Evolutionary conservation across 2,113 vertebrate species (phyloP).

Genomic region (Hiodon alosoides): DNA sequence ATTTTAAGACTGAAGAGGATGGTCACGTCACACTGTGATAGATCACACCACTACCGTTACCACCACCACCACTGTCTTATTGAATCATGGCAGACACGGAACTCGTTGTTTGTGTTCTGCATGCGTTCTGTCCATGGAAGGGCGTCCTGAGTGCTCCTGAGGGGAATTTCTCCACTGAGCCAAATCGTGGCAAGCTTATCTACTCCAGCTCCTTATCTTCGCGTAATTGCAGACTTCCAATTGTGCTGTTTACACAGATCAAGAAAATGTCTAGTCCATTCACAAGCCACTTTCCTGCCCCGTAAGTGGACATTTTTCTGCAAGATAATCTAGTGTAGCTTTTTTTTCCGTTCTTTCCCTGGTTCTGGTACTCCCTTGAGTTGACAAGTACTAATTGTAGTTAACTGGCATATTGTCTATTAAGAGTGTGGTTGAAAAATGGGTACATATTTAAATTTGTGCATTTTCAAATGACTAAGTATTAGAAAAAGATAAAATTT

Average conservation of each 20-base stretch:
- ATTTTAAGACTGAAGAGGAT: too few species aligned
- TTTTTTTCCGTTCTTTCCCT: neutral
- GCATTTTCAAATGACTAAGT: too few species aligned
- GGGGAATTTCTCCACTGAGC: constrained; percentile 51
- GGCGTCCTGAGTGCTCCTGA: constrained; percentile 46
- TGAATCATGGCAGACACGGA: neutral
- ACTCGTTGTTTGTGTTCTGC: constrained; percentile 31
- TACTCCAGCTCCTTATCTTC: constrained; percentile 45
- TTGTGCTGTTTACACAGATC: constrained; percentile 48
- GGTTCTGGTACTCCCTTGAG: neutral
- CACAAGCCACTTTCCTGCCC: constrained; percentile 25
- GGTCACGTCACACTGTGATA: too few species aligned
- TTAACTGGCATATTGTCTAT: neutral
- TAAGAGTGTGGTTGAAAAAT: too few species aligned
- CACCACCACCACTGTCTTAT: too few species aligned
- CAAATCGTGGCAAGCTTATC: constrained; percentile 58
- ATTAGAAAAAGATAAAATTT: too few species aligned
- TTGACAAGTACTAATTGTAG: neutral
- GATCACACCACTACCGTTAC: too few species aligned
- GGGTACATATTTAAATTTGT: too few species aligned
- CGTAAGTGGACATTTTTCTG: neutral
- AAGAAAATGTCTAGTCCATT: constrained; percentile 18
- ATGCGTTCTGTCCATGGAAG: constrained; percentile 63
- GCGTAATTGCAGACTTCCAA: constrained; percentile 67
- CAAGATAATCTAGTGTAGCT: too few species aligned